phyloP scores from a whole-genome alignment of 2,797 vertebrate genomes.

The Thalassophryne amazonica region DNA sequence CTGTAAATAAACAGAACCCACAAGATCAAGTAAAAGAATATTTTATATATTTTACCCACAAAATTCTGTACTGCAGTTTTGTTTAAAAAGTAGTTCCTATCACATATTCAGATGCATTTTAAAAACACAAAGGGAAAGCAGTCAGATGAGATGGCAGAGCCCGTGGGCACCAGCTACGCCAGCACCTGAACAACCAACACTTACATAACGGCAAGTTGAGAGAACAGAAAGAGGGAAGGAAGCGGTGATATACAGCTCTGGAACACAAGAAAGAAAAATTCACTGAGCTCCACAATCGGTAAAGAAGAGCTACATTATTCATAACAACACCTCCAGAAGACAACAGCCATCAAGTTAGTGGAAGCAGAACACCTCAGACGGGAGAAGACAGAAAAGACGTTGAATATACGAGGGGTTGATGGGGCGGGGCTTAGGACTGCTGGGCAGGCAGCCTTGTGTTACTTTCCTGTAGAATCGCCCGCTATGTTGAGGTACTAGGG shows the following conservation, averaged over 20 bases:
- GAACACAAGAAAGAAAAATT: constrained; percentile 43
- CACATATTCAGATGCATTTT: constrained; percentile 31
- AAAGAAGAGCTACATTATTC: constrained; percentile 70
- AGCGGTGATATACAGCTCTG: constrained; percentile 35
- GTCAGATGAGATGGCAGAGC: constrained; percentile 64
- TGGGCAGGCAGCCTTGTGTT: constrained; percentile 25
- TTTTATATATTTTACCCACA: too few species aligned
- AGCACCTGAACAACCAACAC: constrained; percentile 66
- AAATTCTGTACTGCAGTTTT: too few species aligned
- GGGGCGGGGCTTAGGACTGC: constrained; percentile 50
- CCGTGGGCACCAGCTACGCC: constrained; percentile 44
- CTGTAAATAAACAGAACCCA: too few species aligned
- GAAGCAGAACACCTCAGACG: constrained; percentile 38
- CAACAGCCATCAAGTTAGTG: constrained; percentile 62
- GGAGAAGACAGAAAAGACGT: constrained; percentile 38
- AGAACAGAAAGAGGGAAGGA: constrained; percentile 19
- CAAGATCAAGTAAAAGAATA: too few species aligned
- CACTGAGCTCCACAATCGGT: constrained; percentile 34
- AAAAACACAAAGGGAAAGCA: too few species aligned
- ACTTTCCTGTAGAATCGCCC: constrained; percentile 53
- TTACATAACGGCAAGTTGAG: constrained; percentile 65
- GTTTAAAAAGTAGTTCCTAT: too few species aligned
- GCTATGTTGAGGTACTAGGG: too few species aligned
- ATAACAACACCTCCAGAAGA: constrained; percentile 73
- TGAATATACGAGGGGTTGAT: constrained; percentile 33